phyloP scores from a whole-genome alignment of 2,113 vertebrate genomes.

The Pyxicephalus adspersus region DNA sequence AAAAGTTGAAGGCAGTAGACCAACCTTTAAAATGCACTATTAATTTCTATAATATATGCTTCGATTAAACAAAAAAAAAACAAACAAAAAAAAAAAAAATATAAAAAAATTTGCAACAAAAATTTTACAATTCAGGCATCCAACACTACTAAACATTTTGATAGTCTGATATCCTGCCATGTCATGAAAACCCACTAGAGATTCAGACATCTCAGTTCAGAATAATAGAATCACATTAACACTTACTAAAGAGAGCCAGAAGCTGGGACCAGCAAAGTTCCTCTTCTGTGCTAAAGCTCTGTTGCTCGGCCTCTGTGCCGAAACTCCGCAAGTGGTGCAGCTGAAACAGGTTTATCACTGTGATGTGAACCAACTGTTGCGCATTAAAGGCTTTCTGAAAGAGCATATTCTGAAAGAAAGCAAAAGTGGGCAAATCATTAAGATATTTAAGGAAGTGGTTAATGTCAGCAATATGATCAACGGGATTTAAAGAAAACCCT shows the following conservation, averaged over 20 bases:
- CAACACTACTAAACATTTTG: background rate
- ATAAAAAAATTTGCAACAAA: no score
- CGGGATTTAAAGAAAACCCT: no score
- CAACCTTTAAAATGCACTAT: no score
- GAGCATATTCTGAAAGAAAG: slow-evolving; percentile 82
- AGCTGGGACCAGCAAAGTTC: slow-evolving; percentile 93
- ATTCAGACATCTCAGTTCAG: background rate
- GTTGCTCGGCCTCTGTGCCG: slow-evolving; percentile 80
- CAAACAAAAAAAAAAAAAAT: background rate
- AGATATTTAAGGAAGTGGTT: no score
- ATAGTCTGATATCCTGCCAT: background rate
- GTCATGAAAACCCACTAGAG: background rate
- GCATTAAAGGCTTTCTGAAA: slow-evolving; percentile 96
- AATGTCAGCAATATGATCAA: no score
- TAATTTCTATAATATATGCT: no score
- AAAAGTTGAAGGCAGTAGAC: no score
- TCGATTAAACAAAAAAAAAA: background rate
- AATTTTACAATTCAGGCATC: no score
- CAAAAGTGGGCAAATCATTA: slow-evolving; percentile 28
- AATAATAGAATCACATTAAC: background rate
- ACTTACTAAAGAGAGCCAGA: slow-evolving; percentile 93
- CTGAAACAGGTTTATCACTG: slow-evolving; percentile 96
- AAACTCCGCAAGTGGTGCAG: slow-evolving; percentile 95
- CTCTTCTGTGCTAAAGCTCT: slow-evolving; percentile 82
- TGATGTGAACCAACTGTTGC: slow-evolving; percentile 97